These are phyloP conservation scores for Lapara coniferarum DNA, from an alignment of 2,888 invertebrate species.

Conservation along the genomic window DNA sequence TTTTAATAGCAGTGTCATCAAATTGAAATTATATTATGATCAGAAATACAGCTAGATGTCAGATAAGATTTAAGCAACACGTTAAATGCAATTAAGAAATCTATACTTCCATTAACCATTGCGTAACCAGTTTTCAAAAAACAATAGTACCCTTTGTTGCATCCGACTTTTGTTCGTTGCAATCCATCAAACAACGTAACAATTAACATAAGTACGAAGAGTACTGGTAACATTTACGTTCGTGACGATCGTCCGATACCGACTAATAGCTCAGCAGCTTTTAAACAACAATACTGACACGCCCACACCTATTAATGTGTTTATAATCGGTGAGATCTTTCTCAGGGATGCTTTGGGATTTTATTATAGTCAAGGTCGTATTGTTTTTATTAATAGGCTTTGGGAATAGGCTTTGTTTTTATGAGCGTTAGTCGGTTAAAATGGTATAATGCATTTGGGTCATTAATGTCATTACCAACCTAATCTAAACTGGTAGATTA, in stretches of 20 bases:
- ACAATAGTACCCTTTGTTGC: background rate
- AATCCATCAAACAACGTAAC: constrained; percentile 26
- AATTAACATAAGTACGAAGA: constrained; percentile 31
- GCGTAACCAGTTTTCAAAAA: background rate
- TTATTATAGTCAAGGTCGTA: constrained; percentile 59
- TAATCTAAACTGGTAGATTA: too few species aligned
- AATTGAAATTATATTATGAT: too few species aligned
- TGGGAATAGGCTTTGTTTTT: background rate
- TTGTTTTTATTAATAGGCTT: background rate
- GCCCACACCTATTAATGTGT: constrained; percentile 66
- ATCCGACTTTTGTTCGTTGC: constrained; percentile 7
- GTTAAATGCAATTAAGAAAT: background rate
- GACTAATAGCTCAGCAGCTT: constrained; percentile 69
- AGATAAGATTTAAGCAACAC: too few species aligned
- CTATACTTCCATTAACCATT: background rate
- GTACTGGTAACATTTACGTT: constrained; percentile 40
- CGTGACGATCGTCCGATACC: constrained; percentile 64
- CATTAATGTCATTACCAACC: background rate
- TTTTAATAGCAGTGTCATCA: too few species aligned
- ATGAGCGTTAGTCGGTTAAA: too few species aligned
- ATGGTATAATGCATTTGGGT: too few species aligned
- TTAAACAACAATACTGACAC: constrained; percentile 75
- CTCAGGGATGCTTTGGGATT: constrained; percentile 65
- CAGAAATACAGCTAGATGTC: too few species aligned
- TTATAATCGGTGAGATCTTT: constrained; percentile 67